phyloP scores from a whole-genome alignment of 2,113 vertebrate genomes.

The Hemicordylus capensis region DNA sequence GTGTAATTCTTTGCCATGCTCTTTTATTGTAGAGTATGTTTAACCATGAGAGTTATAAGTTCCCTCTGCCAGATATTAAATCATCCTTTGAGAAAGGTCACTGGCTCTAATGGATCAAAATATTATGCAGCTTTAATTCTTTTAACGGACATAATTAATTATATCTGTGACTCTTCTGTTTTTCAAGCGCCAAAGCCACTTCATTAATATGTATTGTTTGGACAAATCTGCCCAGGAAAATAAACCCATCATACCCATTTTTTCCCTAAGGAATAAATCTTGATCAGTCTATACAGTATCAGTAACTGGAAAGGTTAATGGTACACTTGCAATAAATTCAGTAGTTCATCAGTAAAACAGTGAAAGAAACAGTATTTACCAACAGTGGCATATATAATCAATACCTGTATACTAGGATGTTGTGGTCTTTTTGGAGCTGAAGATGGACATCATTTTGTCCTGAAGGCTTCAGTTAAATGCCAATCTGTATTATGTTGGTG shows the following conservation, averaged over 20 bases:
- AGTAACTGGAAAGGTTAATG: conserved; percentile 45
- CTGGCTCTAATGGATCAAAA: conserved; percentile 1
- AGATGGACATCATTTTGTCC: conserved; percentile 29
- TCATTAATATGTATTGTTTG: conserved; percentile 43
- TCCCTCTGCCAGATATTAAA: background rate
- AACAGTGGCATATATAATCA: conserved; percentile 13
- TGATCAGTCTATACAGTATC: conserved; percentile 1
- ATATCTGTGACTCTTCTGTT: conserved; percentile 8
- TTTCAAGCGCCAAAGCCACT: conserved; percentile 9
- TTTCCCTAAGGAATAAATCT: conserved; percentile 33
- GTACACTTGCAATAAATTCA: conserved; percentile 26
- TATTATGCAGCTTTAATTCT: background rate
- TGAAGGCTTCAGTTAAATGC: background rate
- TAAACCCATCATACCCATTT: conserved; percentile 18
- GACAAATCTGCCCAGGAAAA: conserved; percentile 16
- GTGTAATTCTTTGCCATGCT: background rate
- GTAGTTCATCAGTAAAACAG: conserved; percentile 19
- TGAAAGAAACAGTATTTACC: conserved; percentile 26
- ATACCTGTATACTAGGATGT: background rate
- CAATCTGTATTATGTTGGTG: background rate
- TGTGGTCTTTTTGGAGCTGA: conserved; percentile 15
- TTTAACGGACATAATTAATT: conserved; percentile 26
- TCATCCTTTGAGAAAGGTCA: background rate
- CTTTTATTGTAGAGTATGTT: background rate
- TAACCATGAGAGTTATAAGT: background rate